Base-by-base conservation (phyloP, 2,888 invertebrate genomes). In the Ashinkailepas kermadecensis region DNA sequence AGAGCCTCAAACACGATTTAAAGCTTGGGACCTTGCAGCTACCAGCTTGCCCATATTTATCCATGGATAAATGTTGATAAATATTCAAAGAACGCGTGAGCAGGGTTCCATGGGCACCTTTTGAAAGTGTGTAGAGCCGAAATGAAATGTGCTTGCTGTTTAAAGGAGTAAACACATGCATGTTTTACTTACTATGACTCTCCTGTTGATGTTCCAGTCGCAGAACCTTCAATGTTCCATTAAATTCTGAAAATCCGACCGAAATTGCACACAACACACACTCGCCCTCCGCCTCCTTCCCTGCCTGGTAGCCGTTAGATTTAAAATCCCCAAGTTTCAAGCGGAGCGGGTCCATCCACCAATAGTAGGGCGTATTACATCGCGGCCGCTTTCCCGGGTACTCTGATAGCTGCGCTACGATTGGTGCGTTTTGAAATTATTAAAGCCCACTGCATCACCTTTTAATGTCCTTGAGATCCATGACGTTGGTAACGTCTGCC, bases 391-490 rank as follows among this genome's bases (percentile, higher is more conserved):
- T 25, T 70, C 13, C 6, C 13, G 15, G 39, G 6, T 13, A 10
- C 15, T 13, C 13, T 70, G 13, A 8, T 7, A 70, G 70, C 39
- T 57, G 57, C 57, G n/a, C 78, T 56, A 7, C 21, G 13, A 79
- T 79, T 79, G 79, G 79, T 59, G 6, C 23, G 58, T 58, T 79
- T 79, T 58, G 79, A 79, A 79, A 79, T 79, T 79, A 57, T 79
- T 79, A 79, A 79, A 79, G 57, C 58, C 79, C 79, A 58, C 25
- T 23, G 57, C 25, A 23, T 79, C 25, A 25, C 79, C 79, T 58
- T 78, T 79, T 79, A 79, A 79, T 79, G 79, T 58, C 79, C 79
- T 79, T 79, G 79, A 79, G 78, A 23, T 74, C 18, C 56, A 56
- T 54, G 54, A 56, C 74, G 74, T 56, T 25, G 13, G 56, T 56